Evolutionary conservation across 2,797 vertebrate genomes (phyloP).

Genomic region (Mus minutoides): DNA sequence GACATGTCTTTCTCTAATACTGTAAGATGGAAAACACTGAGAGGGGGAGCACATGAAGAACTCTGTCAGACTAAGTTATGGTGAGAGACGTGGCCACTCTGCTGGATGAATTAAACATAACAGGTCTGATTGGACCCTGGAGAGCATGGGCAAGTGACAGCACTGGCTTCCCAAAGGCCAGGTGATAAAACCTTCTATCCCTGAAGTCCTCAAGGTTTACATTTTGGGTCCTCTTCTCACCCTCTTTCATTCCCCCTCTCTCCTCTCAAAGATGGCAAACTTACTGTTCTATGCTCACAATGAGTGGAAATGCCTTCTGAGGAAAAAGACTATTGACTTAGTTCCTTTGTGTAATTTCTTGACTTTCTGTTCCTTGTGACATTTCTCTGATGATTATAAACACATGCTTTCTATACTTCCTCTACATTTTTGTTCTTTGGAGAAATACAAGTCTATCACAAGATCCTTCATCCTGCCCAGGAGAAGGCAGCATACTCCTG

Average conservation of each 20-base stretch:
- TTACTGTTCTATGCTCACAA: neutral
- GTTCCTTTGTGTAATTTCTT: neutral
- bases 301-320: slow-evolving; percentile 26
- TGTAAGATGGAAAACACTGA: neutral
- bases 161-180: neutral
- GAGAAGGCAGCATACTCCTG: slow-evolving; percentile 3
- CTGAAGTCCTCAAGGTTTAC: neutral
- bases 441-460: neutral
- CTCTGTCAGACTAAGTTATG: neutral
- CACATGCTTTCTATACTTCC: slow-evolving; percentile 26
- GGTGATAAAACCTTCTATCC: neutral
- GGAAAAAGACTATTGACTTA: neutral
- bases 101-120: neutral
- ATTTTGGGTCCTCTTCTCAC: neutral
- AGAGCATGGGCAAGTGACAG: neutral
- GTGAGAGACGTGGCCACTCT: neutral
- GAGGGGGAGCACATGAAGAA: neutral
- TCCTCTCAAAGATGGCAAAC: neutral
- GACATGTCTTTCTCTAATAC: neutral
- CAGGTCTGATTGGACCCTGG: neutral
- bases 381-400: slow-evolving; percentile 23
- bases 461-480: slow-evolving; percentile 27
- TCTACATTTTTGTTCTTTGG: slow-evolving; percentile 44
- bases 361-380: slow-evolving; percentile 5
- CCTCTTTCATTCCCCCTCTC: neutral